A percentile compares a stretch with the other conserved stretches of the same genome.
Evolutionary conservation across 37 sponge, comb jelly and placozoan genomes (phyloP).

Genomic region (Ianthella basta): DNA sequence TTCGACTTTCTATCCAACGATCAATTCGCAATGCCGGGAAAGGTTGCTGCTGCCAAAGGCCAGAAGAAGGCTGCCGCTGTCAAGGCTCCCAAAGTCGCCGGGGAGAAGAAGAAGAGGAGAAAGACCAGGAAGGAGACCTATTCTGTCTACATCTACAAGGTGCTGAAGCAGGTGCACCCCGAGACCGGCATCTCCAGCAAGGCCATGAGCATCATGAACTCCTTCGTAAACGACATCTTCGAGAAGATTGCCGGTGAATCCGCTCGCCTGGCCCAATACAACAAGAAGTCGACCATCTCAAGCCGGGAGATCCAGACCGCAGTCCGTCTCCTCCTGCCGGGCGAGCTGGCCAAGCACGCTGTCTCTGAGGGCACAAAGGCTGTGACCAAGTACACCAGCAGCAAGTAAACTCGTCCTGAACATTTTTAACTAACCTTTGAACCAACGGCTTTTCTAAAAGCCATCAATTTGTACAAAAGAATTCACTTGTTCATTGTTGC

Average conservation of each 20-base stretch:
- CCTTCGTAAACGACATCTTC: conserved; percentile 96
- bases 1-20: no score
- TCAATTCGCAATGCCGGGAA: conserved; percentile 15
- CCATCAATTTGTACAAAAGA: not conserved
- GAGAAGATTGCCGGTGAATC: conserved; percentile 92
- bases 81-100: conserved; percentile 28
- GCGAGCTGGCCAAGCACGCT: conserved; percentile 96
- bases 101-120: conserved; percentile 72
- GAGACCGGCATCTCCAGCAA: conserved; percentile 97
- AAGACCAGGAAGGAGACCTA: conserved; percentile 86
- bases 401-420: conserved; percentile 61
- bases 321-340: conserved; percentile 92
- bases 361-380: conserved; percentile 96
- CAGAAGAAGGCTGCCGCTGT: conserved; percentile 51
- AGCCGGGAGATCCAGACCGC: conserved; percentile 96
- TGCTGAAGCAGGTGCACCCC: conserved; percentile 97
- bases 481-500: no score
- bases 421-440: not conserved
- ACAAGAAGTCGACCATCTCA: conserved; percentile 92
- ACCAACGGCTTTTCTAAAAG: conserved; percentile 10
- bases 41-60: conserved; percentile 28
- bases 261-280: conserved; percentile 94
- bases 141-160: conserved; percentile 98
- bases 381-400: conserved; percentile 97
- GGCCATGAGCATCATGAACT: conserved; percentile 98